Base-by-base conservation (phyloP, 2,888 invertebrate genomes). In the Lepas anatifera region DNA sequence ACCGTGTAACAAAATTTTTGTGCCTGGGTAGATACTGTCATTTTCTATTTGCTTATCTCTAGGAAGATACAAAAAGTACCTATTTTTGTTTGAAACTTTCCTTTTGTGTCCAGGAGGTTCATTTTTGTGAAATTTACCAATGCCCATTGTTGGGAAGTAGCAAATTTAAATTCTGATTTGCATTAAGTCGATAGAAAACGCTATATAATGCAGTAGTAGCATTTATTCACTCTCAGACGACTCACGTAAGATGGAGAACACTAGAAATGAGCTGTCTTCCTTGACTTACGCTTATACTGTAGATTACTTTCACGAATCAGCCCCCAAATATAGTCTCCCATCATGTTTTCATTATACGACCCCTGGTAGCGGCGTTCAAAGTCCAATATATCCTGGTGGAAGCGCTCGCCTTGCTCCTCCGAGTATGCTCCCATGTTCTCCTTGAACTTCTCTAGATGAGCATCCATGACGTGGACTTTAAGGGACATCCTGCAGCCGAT, bases 321-420 rank as follows among this genome's bases (percentile, higher is more conserved):
- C 29, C 58, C 27, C 10, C 52, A 69, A 69, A 70, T 70, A 73
- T 76, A 78, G 70, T 78, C 78, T 11, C 76, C 78, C 73, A 78
- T 74, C 77, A 78, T 79, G 68, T 72, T 73, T 43, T 71, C 63
- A 73, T 75, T 74, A 75, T 76, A 76, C 69, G 71, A 73, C 46
- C 77, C 77, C 74, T 78, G 77, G 72, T 78, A 78, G 32, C 76
- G 72, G 68, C 72, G 69, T 74, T 78, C 77, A 75, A 77, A 77
- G 35, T 71, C 71, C 52, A 72, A 72, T 66, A 78, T 75, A 72
- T 79, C 77, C 70, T 78, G 78, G 72, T 79, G 79, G 71, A 80
- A 80, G 37, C 78, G 72, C 75, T 79, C 78, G 41, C 77, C 76
- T 52, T 79, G 78, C 71, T 78, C 77, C 71, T 78, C 78, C 70